A percentile compares a stretch with the other conserved stretches of the same genome.
Evolutionary conservation across 2,888 invertebrate species (phyloP).

Genomic region (Xestoiulus laeticollis): DNA sequence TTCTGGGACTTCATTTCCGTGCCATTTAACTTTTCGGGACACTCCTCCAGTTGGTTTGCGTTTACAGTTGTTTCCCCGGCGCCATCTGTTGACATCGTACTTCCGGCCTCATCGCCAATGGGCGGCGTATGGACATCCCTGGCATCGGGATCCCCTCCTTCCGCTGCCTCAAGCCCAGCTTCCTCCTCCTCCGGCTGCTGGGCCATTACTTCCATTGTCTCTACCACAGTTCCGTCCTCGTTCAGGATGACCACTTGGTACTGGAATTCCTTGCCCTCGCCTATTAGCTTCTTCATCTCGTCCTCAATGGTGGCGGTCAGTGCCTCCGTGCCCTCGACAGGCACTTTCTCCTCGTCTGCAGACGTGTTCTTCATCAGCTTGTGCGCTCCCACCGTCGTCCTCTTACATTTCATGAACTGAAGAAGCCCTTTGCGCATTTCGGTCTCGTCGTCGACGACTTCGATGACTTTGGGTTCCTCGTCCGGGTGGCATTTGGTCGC

Average conservation of each 20-base stretch:
- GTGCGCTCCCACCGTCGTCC: not conserved
- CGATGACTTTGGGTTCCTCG: constrained; percentile 17
- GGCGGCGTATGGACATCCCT: not conserved
- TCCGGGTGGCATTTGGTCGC: constrained; percentile 25
- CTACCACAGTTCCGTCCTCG: constrained; percentile 43
- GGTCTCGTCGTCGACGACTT: not conserved
- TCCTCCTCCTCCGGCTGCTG: not conserved
- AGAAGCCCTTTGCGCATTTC: constrained; percentile 48
- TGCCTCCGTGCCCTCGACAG: not conserved
- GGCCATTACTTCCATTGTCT: not conserved
- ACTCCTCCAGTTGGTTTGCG: not conserved
- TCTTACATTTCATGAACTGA: constrained; percentile 41
- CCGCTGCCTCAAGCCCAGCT: not conserved
- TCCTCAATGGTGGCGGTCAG: not conserved
- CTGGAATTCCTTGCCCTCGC: not conserved
- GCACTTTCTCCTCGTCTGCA: not conserved
- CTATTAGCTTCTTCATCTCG: not conserved
- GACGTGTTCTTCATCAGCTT: constrained; percentile 40
- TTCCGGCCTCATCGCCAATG: not conserved
- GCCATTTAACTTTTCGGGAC: not conserved
- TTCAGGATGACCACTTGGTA: constrained; percentile 42
- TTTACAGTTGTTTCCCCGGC: too few relatives aligned
- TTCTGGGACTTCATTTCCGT: not conserved
- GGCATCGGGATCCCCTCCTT: not conserved
- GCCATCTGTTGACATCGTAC: not conserved